Conservation (phyloP, 2,113 vertebrate genomes). For the Centropus unirufus region DNA sequence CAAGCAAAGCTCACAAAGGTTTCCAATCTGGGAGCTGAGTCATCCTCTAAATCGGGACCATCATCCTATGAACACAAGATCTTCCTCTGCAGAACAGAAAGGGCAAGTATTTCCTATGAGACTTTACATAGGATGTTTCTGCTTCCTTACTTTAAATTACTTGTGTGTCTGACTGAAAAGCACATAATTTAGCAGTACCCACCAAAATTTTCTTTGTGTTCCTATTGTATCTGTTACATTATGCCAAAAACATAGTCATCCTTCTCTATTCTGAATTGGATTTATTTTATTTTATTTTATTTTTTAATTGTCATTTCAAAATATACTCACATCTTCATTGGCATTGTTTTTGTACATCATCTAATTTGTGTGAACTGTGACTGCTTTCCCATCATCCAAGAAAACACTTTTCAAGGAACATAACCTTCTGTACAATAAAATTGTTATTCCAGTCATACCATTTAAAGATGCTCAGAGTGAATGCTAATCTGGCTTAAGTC, state of each 20-base stretch:
- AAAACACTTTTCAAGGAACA: background rate
- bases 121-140: background rate
- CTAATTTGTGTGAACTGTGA: background rate
- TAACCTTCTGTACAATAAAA: background rate
- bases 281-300: background rate
- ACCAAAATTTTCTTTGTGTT: background rate
- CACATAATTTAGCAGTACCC: background rate
- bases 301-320: background rate
- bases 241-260: background rate
- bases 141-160: background rate
- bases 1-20: background rate
- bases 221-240: background rate
- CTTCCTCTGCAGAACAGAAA: background rate
- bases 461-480: background rate
- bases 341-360: background rate
- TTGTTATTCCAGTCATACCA: background rate
- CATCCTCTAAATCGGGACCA: constrained; percentile 23
- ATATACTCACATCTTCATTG: background rate
- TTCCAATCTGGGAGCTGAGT: constrained; percentile 19
- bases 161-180: background rate
- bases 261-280: background rate
- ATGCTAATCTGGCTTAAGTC: background rate
- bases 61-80: background rate
- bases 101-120: background rate
- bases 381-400: background rate